Conservation (phyloP, 1,140 invertebrate genomes). For the Trachelipus rathkii region DNA sequence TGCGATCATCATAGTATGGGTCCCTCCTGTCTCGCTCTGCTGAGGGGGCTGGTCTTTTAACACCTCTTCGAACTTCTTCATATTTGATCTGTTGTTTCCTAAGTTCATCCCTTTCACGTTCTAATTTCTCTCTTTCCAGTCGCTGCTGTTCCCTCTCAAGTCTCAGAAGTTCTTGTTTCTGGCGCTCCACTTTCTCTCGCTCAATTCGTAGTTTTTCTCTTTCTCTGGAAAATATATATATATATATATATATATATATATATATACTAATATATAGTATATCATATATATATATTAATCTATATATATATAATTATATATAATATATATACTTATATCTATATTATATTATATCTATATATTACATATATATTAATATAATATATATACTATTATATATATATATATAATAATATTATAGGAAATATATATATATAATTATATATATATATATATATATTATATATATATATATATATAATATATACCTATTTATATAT, state of each 20-base stretch:
- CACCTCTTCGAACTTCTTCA: neutral
- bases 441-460: no score
- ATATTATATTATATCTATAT: slow-evolving; percentile 7
- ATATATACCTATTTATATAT: no score
- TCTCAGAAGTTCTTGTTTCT: slow-evolving; percentile 33
- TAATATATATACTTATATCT: neutral
- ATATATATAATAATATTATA: no score
- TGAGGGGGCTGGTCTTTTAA: neutral
- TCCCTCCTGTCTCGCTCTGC: neutral
- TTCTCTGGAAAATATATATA: slow-evolving; percentile 24
- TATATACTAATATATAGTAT: neutral
- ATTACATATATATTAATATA: neutral
- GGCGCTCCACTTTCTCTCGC: slow-evolving; percentile 31
- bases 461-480: no score
- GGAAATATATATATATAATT: no score
- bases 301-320: slow-evolving; percentile 13
- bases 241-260: slow-evolving; percentile 6
- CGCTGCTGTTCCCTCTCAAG: slow-evolving; percentile 31
- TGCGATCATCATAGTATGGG: neutral
- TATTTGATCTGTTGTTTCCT: slow-evolving; percentile 24
- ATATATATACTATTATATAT: no score
- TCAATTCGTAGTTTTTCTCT: slow-evolving; percentile 25
- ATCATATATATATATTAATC: neutral
- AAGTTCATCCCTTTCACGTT: slow-evolving; percentile 33
- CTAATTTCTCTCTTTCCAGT: slow-evolving; percentile 34